A percentile compares a stretch with the other conserved stretches of the same genome.
Evolutionary conservation across 1,140 invertebrate species (phyloP).

Genomic region (Adelges cooleyi): DNA sequence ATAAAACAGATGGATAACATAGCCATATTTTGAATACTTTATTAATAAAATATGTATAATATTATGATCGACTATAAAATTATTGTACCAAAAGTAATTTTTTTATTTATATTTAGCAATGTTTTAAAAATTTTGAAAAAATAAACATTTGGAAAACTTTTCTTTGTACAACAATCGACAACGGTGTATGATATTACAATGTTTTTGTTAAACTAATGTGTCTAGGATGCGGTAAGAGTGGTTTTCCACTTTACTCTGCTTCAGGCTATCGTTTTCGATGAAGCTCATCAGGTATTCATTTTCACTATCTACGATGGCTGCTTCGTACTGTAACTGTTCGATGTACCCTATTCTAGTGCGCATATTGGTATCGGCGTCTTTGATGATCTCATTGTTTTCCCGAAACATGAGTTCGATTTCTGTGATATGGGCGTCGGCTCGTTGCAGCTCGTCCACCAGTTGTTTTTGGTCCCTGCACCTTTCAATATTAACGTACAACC

Average conservation of each 20-base stretch:
- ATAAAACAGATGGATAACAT: no score
- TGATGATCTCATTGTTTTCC: conserved; percentile 47
- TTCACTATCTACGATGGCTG: conserved; percentile 50
- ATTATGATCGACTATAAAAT: not conserved
- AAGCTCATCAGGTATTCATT: conserved; percentile 35
- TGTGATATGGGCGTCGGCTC: conserved; percentile 40
- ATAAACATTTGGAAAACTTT: not conserved
- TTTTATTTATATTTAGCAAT: not conserved
- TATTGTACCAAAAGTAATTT: no score
- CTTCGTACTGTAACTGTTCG: conserved; percentile 50
- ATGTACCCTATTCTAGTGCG: conserved; percentile 49
- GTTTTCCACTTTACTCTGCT: not conserved
- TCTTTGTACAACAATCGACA: not conserved
- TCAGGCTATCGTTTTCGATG: not conserved
- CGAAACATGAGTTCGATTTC: conserved; percentile 52
- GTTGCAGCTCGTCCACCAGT: conserved; percentile 25
- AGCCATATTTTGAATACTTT: no score
- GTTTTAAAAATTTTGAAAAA: not conserved
- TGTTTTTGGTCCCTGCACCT: conserved; percentile 42
- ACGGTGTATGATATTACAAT: not conserved
- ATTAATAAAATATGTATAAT: not conserved
- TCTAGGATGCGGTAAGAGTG: not conserved
- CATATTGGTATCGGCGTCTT: conserved; percentile 50
- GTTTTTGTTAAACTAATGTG: not conserved
- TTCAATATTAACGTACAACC: conserved; percentile 52